Conservation (phyloP, 1,140 invertebrate genomes). For the Mamestra configurata region DNA sequence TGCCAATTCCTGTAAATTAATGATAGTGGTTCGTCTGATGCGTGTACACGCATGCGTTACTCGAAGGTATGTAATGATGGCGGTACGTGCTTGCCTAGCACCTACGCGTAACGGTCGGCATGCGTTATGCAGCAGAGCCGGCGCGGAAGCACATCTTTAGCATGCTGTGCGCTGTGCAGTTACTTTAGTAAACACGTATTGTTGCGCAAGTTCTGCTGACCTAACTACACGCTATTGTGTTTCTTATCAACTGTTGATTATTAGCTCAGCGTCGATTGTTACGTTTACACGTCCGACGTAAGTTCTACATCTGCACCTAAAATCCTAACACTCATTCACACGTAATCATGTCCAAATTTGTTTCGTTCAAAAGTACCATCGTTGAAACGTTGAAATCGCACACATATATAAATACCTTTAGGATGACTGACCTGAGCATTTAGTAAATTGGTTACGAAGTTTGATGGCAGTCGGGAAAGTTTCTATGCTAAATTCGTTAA, state of each 20-base stretch:
- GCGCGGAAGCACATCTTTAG: conserved; percentile 32
- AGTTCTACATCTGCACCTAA: background rate
- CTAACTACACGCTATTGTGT: conserved; percentile 36
- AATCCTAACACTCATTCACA: too few species aligned
- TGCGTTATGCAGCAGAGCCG: conserved; percentile 21
- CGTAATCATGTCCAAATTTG: background rate
- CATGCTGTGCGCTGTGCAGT: conserved; percentile 7
- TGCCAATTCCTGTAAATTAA: background rate
- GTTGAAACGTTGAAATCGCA: background rate
- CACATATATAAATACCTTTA: too few species aligned
- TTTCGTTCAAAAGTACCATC: background rate
- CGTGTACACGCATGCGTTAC: conserved; percentile 3
- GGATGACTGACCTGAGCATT: conserved; percentile 31
- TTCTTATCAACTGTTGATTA: conserved; percentile 25
- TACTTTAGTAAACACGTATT: conserved; percentile 25
- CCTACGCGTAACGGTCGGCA: conserved; percentile 2
- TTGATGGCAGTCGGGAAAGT: conserved; percentile 43
- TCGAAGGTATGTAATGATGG: conserved; percentile 25
- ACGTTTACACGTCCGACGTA: conserved; percentile 13
- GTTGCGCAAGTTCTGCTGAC: conserved; percentile 23
- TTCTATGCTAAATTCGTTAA: conserved; percentile 29
- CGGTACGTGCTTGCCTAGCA: conserved; percentile 10
- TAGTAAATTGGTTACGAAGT: conserved; percentile 34
- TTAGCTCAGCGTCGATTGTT: conserved; percentile 15
- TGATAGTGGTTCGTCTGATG: background rate